These are phyloP conservation scores for Petrocephalus microphthalmus DNA, from an alignment of 2,113 vertebrate species.

Conservation along the genomic window DNA sequence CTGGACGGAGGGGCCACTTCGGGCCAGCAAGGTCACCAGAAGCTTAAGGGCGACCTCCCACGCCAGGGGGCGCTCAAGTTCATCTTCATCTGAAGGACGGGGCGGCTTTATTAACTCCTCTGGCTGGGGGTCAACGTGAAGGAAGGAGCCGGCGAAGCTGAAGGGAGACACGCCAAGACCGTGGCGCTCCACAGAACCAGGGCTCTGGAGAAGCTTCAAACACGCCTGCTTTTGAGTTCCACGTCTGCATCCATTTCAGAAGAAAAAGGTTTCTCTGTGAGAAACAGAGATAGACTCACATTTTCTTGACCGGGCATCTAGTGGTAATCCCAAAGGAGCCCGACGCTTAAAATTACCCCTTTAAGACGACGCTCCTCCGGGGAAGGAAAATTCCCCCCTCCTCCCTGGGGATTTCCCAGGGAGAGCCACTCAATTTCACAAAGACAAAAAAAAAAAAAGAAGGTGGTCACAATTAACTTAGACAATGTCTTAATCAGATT, in stretches of 20 bases:
- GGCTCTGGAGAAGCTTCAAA: neutral
- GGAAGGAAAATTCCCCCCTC: conserved; percentile 14
- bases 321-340: neutral
- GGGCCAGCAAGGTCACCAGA: neutral
- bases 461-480: conserved; percentile 40
- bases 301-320: neutral
- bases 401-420: conserved; percentile 20
- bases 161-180: neutral
- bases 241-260: neutral
- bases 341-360: neutral
- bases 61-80: neutral
- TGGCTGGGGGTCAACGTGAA: neutral
- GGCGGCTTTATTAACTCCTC: neutral
- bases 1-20: neutral
- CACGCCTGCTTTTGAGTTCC: neutral
- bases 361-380: neutral
- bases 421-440: conserved; percentile 37
- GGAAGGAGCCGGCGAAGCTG: neutral
- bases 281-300: neutral
- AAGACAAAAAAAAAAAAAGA: conserved; percentile 30
- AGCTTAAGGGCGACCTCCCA: neutral
- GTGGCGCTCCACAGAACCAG: neutral
- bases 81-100: neutral
- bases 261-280: neutral
- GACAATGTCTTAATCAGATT: conserved; percentile 44